Evolutionary conservation across 2,113 vertebrate species (phyloP).

Genomic region (Sterna hirundo): DNA sequence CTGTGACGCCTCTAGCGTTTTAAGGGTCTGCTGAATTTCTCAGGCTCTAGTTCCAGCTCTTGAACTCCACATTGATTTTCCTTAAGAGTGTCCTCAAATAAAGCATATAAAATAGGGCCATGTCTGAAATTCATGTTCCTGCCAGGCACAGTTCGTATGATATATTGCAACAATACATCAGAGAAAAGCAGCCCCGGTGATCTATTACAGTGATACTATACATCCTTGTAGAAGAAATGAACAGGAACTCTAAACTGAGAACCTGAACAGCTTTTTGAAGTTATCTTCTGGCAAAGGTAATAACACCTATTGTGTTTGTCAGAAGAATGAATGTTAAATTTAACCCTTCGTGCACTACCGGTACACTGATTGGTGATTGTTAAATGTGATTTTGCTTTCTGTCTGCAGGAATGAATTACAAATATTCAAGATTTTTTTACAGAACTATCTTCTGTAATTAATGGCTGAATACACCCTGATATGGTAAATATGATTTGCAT

Average conservation of each 20-base stretch:
- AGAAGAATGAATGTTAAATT: background rate
- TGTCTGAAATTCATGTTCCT: constrained; percentile 62
- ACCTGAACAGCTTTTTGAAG: constrained; percentile 41
- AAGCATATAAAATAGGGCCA: constrained; percentile 43
- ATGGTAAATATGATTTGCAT: background rate
- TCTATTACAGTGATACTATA: constrained; percentile 39
- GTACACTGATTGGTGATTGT: background rate
- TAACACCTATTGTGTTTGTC: background rate
- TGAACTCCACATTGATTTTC: constrained; percentile 55
- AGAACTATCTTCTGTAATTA: background rate
- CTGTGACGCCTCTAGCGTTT: background rate
- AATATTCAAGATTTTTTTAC: background rate
- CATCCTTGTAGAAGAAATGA: constrained; percentile 28
- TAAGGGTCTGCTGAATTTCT: constrained; percentile 23
- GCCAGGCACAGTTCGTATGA: constrained; percentile 47
- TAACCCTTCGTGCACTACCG: background rate
- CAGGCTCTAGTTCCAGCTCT: background rate
- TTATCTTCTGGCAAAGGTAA: background rate
- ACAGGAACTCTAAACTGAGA: constrained; percentile 16
- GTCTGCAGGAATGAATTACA: background rate
- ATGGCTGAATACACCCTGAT: background rate
- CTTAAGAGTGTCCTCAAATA: constrained; percentile 63
- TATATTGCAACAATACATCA: constrained; percentile 68
- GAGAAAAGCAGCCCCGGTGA: constrained; percentile 28
- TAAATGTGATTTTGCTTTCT: background rate